Base-by-base conservation (phyloP, 2,888 invertebrate genomes). In the Liodrosophila aerea region DNA sequence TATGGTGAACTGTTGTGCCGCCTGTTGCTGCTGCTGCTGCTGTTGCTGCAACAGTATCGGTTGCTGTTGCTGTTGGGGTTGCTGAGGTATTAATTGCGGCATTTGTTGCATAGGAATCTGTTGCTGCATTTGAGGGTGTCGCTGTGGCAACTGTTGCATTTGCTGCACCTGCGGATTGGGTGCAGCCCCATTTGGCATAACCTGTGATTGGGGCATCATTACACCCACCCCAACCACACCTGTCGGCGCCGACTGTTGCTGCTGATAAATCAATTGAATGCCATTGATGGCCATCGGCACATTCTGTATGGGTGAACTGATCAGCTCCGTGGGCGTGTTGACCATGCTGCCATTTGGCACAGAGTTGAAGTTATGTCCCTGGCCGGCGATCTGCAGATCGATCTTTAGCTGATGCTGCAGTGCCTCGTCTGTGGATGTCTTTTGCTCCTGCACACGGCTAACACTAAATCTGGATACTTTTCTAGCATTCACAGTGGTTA, bases 401-500 rank as follows among this genome's bases (percentile, higher is more conserved):
- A 87, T 84, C 51, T 83, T 83, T 4, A 84, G 50, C 37, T 83
- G 72, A 49, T 64, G 53, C 8, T 65, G 78, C 4, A 71, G 30
- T 4, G 56, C 61, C 7, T 71, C 71, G 9, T 71, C 82, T 9
- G 73, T 40, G 7, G 75, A 46, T 22, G 64, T 44, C 36, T 76
- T 85, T 51, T 87, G 83, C 44, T 88, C 87, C 40, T 82, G 82
- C 4, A 88, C 87, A 12, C 83, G 86, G 44, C 88, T 88, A 0
- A 88, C 87, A 49, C 88, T 87, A 18, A 88, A 88, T 1, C 87
- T 76, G 2, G 87, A 88, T 43, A 88, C 72, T 64, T 88, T 88
- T 0, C 87, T 72, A 1, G 85, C 73, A 40, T 68, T 76, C 0
- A 52, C 54, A 30, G 7, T 37, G 2, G 58, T 33, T 16, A 50